Conservation (phyloP, 1,140 invertebrate genomes). For the Musca vetustissima region DNA sequence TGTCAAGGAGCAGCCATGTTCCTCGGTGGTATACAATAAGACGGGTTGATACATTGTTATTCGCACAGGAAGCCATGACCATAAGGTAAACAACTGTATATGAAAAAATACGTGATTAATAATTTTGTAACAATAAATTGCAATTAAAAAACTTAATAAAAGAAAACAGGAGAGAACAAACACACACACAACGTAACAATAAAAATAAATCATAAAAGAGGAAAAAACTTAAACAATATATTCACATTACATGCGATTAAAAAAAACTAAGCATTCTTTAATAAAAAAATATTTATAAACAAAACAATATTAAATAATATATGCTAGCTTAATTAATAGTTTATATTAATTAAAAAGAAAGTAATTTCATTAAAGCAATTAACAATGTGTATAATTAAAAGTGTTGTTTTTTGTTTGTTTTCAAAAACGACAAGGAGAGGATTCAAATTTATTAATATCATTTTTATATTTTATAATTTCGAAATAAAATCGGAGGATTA, state of each 20-base stretch:
- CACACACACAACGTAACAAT: not conserved
- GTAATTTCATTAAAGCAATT: too few species aligned
- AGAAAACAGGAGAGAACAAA: not conserved
- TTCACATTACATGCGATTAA: slow-evolving; percentile 4
- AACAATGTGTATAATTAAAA: too few species aligned
- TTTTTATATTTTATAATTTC: too few species aligned
- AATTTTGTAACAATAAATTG: not conserved
- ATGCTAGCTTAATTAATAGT: too few species aligned
- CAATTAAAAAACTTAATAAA: slow-evolving; percentile 1
- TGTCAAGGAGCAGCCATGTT: slow-evolving; percentile 91
- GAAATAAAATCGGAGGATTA: too few species aligned
- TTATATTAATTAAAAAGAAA: too few species aligned
- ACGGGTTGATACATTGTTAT: slow-evolving; percentile 94
- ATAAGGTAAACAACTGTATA: slow-evolving; percentile 79
- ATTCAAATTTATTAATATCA: too few species aligned
- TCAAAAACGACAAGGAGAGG: too few species aligned
- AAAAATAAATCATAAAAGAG: not conserved
- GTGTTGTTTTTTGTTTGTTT: too few species aligned
- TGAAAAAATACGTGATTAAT: not conserved
- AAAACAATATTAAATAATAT: not conserved
- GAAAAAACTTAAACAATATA: not conserved
- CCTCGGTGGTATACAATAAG: slow-evolving; percentile 93
- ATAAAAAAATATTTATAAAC: too few species aligned
- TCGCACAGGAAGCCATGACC: slow-evolving; percentile 93
- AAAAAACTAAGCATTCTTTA: not conserved